Evolutionary conservation across 2,888 invertebrate genomes (phyloP).

Genomic region (Drosophila anomalata): DNA sequence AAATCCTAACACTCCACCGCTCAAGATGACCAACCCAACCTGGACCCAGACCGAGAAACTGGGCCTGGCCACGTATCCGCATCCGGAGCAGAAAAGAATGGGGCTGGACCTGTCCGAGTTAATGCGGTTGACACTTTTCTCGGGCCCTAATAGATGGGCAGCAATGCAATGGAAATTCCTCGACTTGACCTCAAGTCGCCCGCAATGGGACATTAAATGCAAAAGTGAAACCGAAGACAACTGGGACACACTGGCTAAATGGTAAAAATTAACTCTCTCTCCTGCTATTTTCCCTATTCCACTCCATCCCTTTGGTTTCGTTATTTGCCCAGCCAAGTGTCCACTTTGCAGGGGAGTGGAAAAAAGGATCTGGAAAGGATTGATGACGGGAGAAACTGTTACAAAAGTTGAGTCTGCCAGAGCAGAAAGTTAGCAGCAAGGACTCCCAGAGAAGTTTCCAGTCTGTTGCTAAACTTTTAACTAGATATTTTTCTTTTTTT

Average conservation of each 20-base stretch:
- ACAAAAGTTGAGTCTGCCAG: not conserved
- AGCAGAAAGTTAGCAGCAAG: too few relatives aligned
- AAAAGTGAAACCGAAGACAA: conserved; percentile 63
- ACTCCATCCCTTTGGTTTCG: not conserved
- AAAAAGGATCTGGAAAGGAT: conserved; percentile 9
- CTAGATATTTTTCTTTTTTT: not conserved
- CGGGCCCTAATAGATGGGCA: conserved; percentile 70
- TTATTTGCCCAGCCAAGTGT: conserved; percentile 9
- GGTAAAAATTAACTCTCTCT: conserved; percentile 39
- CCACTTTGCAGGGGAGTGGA: not conserved
- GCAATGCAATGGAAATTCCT: conserved; percentile 65
- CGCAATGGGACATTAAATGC: conserved; percentile 75
- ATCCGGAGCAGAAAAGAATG: not conserved
- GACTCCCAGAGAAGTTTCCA: too few relatives aligned
- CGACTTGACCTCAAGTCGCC: conserved; percentile 76
- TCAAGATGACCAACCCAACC: conserved; percentile 75
- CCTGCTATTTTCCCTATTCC: not conserved
- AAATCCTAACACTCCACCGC: conserved; percentile 72
- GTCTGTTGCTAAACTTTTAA: too few relatives aligned
- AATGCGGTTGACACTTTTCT: conserved; percentile 80
- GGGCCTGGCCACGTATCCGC: conserved; percentile 24
- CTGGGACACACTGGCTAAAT: conserved; percentile 39
- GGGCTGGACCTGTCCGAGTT: conserved; percentile 49
- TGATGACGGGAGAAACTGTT: conserved; percentile 2
- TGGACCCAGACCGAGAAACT: conserved; percentile 26